Conservation (phyloP, 2,113 vertebrate species). For the Actenoides hombroni region DNA sequence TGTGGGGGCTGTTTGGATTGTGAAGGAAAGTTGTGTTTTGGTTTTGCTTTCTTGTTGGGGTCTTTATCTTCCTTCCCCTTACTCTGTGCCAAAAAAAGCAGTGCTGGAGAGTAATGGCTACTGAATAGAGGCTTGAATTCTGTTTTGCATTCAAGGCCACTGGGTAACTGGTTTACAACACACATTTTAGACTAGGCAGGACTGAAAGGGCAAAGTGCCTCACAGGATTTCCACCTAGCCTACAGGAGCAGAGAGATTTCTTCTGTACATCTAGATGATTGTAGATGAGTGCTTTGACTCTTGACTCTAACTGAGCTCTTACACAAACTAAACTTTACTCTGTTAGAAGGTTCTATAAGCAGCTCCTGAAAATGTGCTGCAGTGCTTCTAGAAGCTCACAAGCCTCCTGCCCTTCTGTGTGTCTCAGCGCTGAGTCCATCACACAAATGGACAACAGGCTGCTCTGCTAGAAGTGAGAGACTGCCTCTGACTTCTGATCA, state of each 20-base stretch:
- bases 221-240: neutral
- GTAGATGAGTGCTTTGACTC: neutral
- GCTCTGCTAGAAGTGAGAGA: neutral
- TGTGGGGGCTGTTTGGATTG: neutral
- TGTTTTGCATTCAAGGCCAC: neutral
- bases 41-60: too few species aligned
- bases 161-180: neutral
- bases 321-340: neutral
- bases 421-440: neutral
- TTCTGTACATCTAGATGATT: neutral
- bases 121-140: neutral
- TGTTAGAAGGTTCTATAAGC: neutral
- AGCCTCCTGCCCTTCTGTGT: neutral
- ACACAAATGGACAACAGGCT: neutral
- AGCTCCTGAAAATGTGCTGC: neutral
- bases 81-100: neutral
- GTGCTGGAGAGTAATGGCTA: neutral
- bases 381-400: neutral
- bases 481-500: neutral
- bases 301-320: neutral
- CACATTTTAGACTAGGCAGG: neutral
- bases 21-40: neutral
- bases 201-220: neutral
- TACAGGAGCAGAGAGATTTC: neutral
- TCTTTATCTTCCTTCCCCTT: neutral